Evolutionary conservation across 2,888 invertebrate species (phyloP).

Genomic region (Neocrepidodera transversa): DNA sequence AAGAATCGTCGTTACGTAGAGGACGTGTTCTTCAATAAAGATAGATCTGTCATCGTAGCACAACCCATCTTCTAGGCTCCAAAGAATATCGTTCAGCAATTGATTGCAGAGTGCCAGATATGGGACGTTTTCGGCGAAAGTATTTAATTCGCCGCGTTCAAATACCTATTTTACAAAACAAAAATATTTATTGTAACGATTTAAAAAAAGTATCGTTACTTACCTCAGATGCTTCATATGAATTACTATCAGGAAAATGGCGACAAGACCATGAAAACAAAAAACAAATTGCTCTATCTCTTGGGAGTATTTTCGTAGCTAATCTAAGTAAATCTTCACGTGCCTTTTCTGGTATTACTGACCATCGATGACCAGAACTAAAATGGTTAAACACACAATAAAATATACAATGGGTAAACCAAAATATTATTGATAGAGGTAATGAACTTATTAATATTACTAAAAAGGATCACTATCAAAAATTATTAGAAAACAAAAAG

Average conservation of each 20-base stretch:
- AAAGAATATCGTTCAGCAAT: conserved; percentile 46
- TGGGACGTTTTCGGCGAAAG: conserved; percentile 63
- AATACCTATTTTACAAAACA: conserved; percentile 64
- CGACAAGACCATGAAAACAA: conserved; percentile 52
- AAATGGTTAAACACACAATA: conserved; percentile 18
- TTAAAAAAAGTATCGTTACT: conserved; percentile 13
- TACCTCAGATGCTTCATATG: conserved; percentile 45
- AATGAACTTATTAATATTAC: no score
- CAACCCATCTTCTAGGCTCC: conserved; percentile 47
- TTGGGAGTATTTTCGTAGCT: conserved; percentile 43
- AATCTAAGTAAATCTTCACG: conserved; percentile 50
- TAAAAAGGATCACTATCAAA: no score
- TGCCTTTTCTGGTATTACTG: conserved; percentile 52
- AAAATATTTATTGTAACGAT: no score
- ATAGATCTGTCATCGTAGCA: conserved; percentile 52
- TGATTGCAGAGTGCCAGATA: conserved; percentile 39
- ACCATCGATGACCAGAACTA: conserved; percentile 43
- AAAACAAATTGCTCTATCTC: conserved; percentile 47
- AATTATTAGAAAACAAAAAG: no score
- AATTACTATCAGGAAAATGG: conserved; percentile 46
- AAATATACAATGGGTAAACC: no score
- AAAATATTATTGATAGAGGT: no score
- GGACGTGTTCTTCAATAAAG: conserved; percentile 52
- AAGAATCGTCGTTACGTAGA: conserved; percentile 49
- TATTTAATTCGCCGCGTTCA: conserved; percentile 70